Percentiles rank a stretch among this genome's conserved stretches.
These are phyloP conservation scores for Hoplostethus atlanticus DNA, from an alignment of 2,797 vertebrate genomes.

Conservation along the genomic window DNA sequence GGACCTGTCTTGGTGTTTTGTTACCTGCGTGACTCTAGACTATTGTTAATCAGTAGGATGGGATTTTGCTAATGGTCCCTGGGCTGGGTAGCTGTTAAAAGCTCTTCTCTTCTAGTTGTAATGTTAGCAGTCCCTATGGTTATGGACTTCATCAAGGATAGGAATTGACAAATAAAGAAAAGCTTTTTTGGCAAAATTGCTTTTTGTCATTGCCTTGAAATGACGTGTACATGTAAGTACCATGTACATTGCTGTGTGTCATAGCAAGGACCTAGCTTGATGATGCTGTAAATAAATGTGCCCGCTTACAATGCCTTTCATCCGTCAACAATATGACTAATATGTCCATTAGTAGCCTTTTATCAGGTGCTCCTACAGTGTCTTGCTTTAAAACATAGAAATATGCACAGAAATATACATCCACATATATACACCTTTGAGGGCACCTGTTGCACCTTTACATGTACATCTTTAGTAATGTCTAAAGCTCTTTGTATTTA, in stretches of 20 bases:
- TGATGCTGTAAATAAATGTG: neutral
- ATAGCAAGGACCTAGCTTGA: neutral
- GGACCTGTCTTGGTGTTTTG: neutral
- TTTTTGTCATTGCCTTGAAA: too few relatives aligned
- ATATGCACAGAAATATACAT: too few relatives aligned
- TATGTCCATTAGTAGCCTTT: neutral
- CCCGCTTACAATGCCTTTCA: neutral
- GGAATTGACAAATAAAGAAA: too few relatives aligned
- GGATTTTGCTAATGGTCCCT: conserved; percentile 7
- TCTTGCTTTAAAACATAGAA: neutral
- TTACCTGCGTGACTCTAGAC: neutral
- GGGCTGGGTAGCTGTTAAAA: neutral
- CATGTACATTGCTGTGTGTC: neutral
- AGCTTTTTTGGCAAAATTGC: too few relatives aligned
- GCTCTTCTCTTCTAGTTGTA: neutral
- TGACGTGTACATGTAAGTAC: neutral
- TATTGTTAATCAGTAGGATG: neutral
- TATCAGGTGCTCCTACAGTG: neutral
- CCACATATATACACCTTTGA: neutral
- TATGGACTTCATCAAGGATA: too few relatives aligned
- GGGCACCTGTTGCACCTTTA: too few relatives aligned
- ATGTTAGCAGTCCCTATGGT: neutral
- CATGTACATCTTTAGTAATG: too few relatives aligned
- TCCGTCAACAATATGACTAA: neutral
- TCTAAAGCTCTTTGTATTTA: too few relatives aligned